These are phyloP conservation scores for Panthera uncia DNA, from an alignment of 2,113 vertebrate genomes.

Conservation along the genomic window DNA sequence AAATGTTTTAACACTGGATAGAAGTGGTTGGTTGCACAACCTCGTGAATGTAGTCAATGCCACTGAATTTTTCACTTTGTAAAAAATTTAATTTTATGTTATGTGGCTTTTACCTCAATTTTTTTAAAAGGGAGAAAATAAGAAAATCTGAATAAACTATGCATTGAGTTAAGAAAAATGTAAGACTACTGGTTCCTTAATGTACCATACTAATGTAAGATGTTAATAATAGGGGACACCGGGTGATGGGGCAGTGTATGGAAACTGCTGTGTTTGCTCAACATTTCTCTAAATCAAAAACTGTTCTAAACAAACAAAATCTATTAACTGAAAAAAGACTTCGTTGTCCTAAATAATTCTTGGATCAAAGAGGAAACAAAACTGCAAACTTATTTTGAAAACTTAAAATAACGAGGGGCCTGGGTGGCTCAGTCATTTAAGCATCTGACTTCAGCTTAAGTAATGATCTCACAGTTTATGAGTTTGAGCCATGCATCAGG, in stretches of 20 bases:
- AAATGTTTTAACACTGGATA: neutral
- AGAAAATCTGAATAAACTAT: neutral
- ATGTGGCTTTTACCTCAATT: neutral
- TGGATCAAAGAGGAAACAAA: constrained; percentile 41
- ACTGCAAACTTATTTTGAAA: neutral
- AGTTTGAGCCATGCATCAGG: too few species aligned
- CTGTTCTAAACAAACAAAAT: neutral
- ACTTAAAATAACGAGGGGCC: neutral
- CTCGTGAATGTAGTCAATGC: neutral
- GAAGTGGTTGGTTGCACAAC: neutral
- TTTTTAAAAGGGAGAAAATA: neutral
- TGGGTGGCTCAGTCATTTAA: too few species aligned
- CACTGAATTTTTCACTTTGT: neutral
- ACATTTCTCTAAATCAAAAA: constrained; percentile 40
- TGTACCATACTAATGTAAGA: neutral
- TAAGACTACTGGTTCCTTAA: neutral
- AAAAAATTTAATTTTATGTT: neutral
- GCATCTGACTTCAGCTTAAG: too few species aligned
- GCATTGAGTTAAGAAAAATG: neutral
- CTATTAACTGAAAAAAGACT: neutral
- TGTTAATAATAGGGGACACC: neutral
- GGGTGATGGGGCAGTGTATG: neutral
- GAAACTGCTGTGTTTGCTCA: neutral
- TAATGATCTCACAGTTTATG: too few species aligned
- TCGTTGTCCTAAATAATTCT: constrained; percentile 17